Base-by-base conservation (phyloP, 2,797 vertebrate genomes). In the Decapterus maruadsi region DNA sequence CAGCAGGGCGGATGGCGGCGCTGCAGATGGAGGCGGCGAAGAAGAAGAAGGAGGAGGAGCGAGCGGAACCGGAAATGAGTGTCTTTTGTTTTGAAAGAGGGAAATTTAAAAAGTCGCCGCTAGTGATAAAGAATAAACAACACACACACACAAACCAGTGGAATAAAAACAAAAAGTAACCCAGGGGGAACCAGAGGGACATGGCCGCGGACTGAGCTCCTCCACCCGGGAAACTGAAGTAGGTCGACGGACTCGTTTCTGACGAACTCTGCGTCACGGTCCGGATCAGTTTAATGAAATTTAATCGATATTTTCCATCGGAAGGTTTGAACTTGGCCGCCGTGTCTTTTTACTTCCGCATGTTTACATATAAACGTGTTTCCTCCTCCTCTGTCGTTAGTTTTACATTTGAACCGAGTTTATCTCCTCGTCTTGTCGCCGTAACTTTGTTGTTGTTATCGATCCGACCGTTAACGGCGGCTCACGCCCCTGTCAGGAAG, bases 31-130 rank as follows among this genome's bases (percentile, higher is more conserved):
- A 6, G 22, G 12, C 50, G 0, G n/a, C 20, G 20, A 11, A 53
- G 2, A 1, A 16, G 14, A 54, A 54, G 20, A 14, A 16, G 19
- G 36, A 67, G 68, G 64, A 68, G 67, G 20, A 29, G 6, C 1
- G 1, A 69, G 29, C 72, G 73, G 83, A 87, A 84, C 36, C 81
- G 84, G 83, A 87, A 90, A 46, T 71, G 4, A 17, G 0, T 3
- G 11, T 11, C 3, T 48, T 59, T 81, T 83, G 51, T 88, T 80
- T 90, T 85, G 77, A 86, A 86, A 85, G 88, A 87, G 90, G 91
- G 86, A 90, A 87, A 90, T 91, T 92, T 89, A 82, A 90, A 89
- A 57, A 46, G 14, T 78, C 4, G 72, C 46, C 53, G 61, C 53
- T 48, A 75, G 80, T 66, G 46, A 2, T 34, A 1, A 12, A 4